Evolutionary conservation across 2,113 vertebrate species (phyloP), one percentile per base, ranked within the genome.

Genomic region (Takifugu bimaculatus): DNA sequence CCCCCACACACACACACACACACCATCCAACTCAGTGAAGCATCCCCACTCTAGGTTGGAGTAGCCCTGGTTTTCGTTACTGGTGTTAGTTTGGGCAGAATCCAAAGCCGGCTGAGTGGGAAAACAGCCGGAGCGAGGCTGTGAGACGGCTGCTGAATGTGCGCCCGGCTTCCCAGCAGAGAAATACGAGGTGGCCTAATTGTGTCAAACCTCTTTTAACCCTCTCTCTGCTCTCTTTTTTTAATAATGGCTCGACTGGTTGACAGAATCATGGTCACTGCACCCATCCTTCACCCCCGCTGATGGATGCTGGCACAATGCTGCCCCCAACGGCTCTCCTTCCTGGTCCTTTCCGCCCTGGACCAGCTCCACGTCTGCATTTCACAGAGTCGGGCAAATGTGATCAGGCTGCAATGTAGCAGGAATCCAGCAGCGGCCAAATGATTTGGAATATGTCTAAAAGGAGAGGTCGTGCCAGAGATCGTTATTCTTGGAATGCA

Each of bases 131-230:
- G 20, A 20, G 20, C 20, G 20, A 20, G 20, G 20, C 20, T 20
- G 20, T 20, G 20, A 20, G 20, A 20, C 45, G 25, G 63, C 55
- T 69, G 20, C 60, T 71, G 60, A 69, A 55, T 68, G 60, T 69
- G 66, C 77, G 71, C 15, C 59, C 43, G 47, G 47, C 63, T 74
- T 70, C 52, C 75, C 62, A 65, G 45, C 32, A 54, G 50, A 64
- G 58, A 78, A 57, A 72, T 75, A 66, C 50, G 65, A 80, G 68
- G 70, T 86, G 87, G 69, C 82, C 90, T 86, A 82, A 87, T 88
- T 90, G 77, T 85, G 79, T 89, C 86, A 80, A 66, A 77, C 81
- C 85, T 83, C 76, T 83, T 87, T 86, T 74, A 76, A 81, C 60
- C 68, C 60, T 56, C 62, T 61, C 13, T 14, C 13, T n/a, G 29